Conservation (phyloP, 2,113 vertebrate genomes). For the Gallinago paraguaiae region DNA sequence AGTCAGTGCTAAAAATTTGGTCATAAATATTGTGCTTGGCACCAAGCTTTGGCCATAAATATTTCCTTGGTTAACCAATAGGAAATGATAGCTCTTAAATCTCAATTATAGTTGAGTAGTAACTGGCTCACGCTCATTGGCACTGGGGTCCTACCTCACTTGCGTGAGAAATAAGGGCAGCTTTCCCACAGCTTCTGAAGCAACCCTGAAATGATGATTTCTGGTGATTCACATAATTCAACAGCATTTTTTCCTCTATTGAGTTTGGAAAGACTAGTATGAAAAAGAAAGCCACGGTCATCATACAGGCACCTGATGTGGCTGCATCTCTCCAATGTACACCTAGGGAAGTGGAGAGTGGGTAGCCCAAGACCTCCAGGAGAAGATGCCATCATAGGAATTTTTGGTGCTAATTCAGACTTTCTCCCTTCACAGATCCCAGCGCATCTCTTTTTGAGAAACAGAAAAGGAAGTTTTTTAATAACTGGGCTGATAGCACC, state of each 20-base stretch:
- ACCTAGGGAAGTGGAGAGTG: not conserved
- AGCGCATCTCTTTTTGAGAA: not conserved
- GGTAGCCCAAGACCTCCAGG: not conserved
- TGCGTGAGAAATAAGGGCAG: not conserved
- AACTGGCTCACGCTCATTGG: constrained; percentile 38
- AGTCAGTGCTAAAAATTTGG: constrained; percentile 27
- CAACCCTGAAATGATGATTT: not conserved
- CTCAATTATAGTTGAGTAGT: constrained; percentile 51
- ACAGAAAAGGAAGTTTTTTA: not conserved
- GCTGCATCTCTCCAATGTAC: not conserved
- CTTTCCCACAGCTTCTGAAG: constrained; percentile 20
- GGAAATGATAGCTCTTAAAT: constrained; percentile 62
- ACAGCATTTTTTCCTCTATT: not conserved
- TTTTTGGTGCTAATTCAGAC: no score
- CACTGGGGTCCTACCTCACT: constrained; percentile 12
- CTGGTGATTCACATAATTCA: not conserved
- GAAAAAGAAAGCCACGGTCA: not conserved
- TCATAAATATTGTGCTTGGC: constrained; percentile 68
- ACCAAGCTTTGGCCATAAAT: constrained; percentile 55
- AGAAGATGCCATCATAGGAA: not conserved
- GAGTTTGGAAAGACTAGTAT: not conserved
- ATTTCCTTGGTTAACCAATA: constrained; percentile 66
- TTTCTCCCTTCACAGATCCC: not conserved
- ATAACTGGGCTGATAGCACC: not conserved
- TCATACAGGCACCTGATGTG: accelerated